Percentiles rank a stretch among this genome's conserved stretches.
These are phyloP conservation scores for Scaeva pyrastri DNA, from an alignment of 2,888 invertebrate species.

Conservation along the genomic window DNA sequence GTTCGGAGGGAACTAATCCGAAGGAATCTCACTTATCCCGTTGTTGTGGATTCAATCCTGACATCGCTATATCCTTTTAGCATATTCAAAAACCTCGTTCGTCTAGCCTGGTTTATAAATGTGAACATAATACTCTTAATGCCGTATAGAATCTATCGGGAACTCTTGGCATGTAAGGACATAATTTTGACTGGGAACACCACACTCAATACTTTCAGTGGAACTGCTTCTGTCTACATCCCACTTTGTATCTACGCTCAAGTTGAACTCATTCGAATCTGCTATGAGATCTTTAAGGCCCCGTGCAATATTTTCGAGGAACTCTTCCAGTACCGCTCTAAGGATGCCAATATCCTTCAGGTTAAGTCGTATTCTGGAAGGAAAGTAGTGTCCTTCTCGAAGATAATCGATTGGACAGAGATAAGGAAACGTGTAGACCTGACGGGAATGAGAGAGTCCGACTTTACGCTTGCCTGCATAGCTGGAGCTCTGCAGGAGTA, in stretches of 20 bases:
- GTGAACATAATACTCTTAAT: conserved; percentile 79
- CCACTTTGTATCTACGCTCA: conserved; percentile 81
- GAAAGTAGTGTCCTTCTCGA: conserved; percentile 82
- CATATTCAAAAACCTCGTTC: conserved; percentile 80
- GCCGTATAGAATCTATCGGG: conserved; percentile 80
- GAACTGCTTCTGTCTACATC: conserved; percentile 80
- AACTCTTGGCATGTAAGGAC: conserved; percentile 80
- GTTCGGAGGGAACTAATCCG: conserved; percentile 82
- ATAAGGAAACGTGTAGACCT: conserved; percentile 79
- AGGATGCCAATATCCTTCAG: conserved; percentile 81
- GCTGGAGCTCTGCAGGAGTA: conserved; percentile 82
- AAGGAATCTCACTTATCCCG: conserved; percentile 82
- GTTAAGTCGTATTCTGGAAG: conserved; percentile 83
- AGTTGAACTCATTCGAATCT: conserved; percentile 80
- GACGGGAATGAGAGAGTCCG: conserved; percentile 80
- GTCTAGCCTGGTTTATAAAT: conserved; percentile 81
- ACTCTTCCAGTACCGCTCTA: conserved; percentile 80
- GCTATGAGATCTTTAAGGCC: conserved; percentile 81
- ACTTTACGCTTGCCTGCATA: conserved; percentile 81
- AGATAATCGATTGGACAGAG: conserved; percentile 81
- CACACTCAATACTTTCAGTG: conserved; percentile 79
- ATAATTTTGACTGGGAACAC: conserved; percentile 81
- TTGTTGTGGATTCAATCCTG: conserved; percentile 82
- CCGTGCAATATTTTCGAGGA: conserved; percentile 83
- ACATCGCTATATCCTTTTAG: conserved; percentile 84